These are phyloP conservation scores for Pseudorhombus dupliciocellatus DNA, from an alignment of 2,113 vertebrate genomes.

Conservation along the genomic window DNA sequence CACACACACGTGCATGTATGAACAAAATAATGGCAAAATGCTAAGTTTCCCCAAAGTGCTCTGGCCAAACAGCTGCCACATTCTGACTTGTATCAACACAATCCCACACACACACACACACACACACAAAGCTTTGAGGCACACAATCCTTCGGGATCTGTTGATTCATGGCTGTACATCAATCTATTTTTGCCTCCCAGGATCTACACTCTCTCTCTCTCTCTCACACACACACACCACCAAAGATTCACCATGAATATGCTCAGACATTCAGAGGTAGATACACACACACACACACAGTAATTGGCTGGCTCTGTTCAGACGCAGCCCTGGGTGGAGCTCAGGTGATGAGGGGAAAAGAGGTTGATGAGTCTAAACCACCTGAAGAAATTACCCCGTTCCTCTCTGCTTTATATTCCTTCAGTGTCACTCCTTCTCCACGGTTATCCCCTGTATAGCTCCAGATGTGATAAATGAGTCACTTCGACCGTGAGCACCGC, in stretches of 20 bases:
- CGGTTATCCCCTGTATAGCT: conserved; percentile 1
- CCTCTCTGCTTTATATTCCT: conserved; percentile 50
- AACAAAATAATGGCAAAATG: conserved; percentile 11
- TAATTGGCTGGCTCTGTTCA: conserved; percentile 34
- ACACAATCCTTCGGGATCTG: conserved; percentile 29
- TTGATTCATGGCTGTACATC: conserved; percentile 54
- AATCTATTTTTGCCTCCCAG: conserved; percentile 57
- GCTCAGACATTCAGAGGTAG: background rate
- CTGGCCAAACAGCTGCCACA: conserved; percentile 41
- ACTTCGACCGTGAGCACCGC: conserved; percentile 1
- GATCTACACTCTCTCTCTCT: background rate
- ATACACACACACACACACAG: background rate
- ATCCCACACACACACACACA: conserved; percentile 10
- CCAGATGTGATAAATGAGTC: conserved; percentile 69
- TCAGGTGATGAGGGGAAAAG: conserved; percentile 55
- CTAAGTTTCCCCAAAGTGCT: conserved; percentile 4
- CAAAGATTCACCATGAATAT: conserved; percentile 1
- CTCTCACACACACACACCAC: background rate
- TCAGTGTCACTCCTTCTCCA: conserved; percentile 36
- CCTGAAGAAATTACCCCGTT: conserved; percentile 53
- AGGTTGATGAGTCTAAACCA: conserved; percentile 56
- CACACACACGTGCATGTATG: conserved; percentile 5
- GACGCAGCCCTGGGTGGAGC: conserved; percentile 49
- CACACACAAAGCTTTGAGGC: conserved; percentile 33
- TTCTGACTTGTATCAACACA: conserved; percentile 3